These are phyloP conservation scores for Sitobion miscanthi DNA, from an alignment of 1,140 invertebrate genomes.

Conservation along the genomic window DNA sequence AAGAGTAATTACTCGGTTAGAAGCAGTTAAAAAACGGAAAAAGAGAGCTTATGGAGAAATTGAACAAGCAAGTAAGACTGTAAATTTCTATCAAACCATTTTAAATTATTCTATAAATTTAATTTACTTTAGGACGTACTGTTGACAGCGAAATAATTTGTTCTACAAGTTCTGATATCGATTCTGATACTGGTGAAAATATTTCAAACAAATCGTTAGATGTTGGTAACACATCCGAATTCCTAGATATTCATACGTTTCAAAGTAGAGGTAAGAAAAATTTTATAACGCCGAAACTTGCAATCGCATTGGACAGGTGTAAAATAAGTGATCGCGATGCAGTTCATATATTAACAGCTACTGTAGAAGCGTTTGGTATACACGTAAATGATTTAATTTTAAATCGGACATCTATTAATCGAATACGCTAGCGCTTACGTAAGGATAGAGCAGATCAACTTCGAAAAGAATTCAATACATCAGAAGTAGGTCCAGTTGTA, in stretches of 20 bases:
- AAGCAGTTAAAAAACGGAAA: neutral
- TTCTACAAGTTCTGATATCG: neutral
- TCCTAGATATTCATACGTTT: neutral
- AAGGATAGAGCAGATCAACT: neutral
- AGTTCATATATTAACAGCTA: too few relatives aligned
- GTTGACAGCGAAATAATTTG: neutral
- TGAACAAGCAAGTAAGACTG: neutral
- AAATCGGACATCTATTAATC: too few relatives aligned
- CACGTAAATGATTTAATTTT: too few relatives aligned
- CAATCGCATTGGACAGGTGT: too few relatives aligned
- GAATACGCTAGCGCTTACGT: neutral
- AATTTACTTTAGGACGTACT: constrained; percentile 1
- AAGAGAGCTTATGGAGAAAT: neutral
- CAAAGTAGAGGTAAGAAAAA: neutral
- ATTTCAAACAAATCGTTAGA: too few relatives aligned
- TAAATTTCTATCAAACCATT: neutral
- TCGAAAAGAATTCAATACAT: neutral
- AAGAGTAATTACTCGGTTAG: neutral
- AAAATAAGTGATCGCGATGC: too few relatives aligned
- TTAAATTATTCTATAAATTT: neutral
- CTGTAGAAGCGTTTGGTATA: too few relatives aligned
- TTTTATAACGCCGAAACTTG: too few relatives aligned
- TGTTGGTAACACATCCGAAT: neutral
- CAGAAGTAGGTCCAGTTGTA: neutral
- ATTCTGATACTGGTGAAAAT: neutral